phyloP scores from a whole-genome alignment of 2,113 vertebrate genomes.

The Antigone vipio region DNA sequence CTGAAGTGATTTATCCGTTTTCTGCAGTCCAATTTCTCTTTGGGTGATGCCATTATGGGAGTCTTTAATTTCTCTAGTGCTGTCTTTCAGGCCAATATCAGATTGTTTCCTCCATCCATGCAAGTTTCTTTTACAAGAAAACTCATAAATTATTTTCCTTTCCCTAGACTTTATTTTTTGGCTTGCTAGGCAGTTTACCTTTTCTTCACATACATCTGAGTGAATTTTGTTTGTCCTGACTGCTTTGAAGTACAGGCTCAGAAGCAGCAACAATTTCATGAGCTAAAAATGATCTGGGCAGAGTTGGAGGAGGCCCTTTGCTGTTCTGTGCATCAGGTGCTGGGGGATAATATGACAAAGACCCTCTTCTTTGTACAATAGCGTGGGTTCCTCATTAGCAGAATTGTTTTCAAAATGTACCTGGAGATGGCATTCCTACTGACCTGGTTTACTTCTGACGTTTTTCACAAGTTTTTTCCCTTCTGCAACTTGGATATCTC shows the following conservation, averaged over 20 bases:
- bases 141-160: slow-evolving; percentile 27
- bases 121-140: slow-evolving; percentile 15
- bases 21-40: neutral
- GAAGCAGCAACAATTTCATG: neutral
- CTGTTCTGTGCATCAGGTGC: neutral
- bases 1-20: slow-evolving; percentile 14
- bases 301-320: neutral
- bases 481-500: neutral
- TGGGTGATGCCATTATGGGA: neutral
- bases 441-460: neutral
- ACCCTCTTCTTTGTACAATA: neutral
- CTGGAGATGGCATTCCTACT: neutral
- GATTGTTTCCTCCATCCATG: neutral
- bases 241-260: slow-evolving; percentile 25
- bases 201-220: neutral
- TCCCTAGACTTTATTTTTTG: neutral
- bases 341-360: neutral
- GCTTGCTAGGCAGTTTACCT: neutral
- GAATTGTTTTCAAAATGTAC: neutral
- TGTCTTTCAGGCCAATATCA: neutral
- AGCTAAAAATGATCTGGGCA: neutral
- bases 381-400: neutral
- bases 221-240: slow-evolving; percentile 10
- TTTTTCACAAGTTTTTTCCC: neutral
- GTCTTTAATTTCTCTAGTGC: neutral